Percentiles rank a stretch among this genome's conserved stretches.
Evolutionary conservation across 2,888 invertebrate genomes (phyloP).

Genomic region (Atethmia centrago): DNA sequence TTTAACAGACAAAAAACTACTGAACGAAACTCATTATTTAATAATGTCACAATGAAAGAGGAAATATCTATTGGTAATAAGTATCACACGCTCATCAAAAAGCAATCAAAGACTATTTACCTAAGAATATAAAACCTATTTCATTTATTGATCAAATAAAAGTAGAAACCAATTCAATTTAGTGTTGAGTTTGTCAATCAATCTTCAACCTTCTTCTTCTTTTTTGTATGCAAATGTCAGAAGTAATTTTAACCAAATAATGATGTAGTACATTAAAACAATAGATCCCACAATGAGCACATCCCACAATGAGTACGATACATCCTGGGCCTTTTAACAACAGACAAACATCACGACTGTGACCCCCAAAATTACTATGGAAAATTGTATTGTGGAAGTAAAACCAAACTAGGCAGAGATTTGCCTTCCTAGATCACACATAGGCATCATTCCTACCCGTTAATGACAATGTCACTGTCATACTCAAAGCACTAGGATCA

Average conservation of each 20-base stretch:
- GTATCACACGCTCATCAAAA: constrained; percentile 37
- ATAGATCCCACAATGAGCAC: constrained; percentile 17
- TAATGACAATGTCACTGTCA: background rate
- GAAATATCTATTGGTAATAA: constrained; percentile 3
- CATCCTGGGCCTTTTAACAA: constrained; percentile 32
- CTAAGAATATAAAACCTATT: constrained; percentile 12
- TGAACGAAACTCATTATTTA: constrained; percentile 6
- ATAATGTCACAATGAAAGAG: constrained; percentile 17
- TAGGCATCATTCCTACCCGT: background rate
- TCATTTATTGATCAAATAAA: constrained; percentile 5
- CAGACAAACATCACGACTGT: constrained; percentile 14
- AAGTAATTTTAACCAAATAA: constrained; percentile 6
- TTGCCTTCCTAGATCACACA: no score
- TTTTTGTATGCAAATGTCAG: constrained; percentile 8
- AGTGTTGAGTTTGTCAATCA: constrained; percentile 22
- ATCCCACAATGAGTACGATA: constrained; percentile 11
- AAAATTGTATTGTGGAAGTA: background rate
- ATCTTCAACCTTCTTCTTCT: constrained; percentile 12
- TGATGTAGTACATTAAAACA: constrained; percentile 22
- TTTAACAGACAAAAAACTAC: constrained; percentile 14
- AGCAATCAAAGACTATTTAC: constrained; percentile 24
- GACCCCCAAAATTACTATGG: constrained; percentile 8
- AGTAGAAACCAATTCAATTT: background rate
- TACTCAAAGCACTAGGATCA: background rate
- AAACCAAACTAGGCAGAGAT: background rate